phyloP scores from a whole-genome alignment of 1,140 invertebrate genomes.

The Polypedilum pembai region DNA sequence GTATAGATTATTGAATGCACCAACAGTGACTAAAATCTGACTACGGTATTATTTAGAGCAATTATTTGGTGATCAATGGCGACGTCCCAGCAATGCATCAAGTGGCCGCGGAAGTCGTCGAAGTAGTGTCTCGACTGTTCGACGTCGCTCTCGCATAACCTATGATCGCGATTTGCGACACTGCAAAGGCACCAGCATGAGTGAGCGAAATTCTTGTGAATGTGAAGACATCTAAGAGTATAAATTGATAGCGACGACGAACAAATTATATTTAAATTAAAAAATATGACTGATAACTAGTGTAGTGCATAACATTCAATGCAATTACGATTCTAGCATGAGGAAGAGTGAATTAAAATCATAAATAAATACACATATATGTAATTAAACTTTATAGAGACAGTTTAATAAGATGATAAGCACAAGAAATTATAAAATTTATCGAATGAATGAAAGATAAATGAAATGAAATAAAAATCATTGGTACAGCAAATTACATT shows the following conservation, averaged over 20 bases:
- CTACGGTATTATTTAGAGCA: slow-evolving; percentile 32
- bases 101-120: slow-evolving; percentile 30
- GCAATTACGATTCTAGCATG: too few species aligned
- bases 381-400: too few species aligned
- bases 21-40: slow-evolving; percentile 31
- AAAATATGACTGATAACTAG: too few species aligned
- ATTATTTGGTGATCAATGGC: slow-evolving; percentile 31
- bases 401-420: too few species aligned
- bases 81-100: slow-evolving; percentile 30
- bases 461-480: too few species aligned
- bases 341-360: too few species aligned
- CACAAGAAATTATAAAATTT: too few species aligned
- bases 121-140: slow-evolving; percentile 11
- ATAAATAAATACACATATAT: too few species aligned
- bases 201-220: slow-evolving; percentile 20
- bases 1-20: slow-evolving; percentile 29
- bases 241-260: not conserved
- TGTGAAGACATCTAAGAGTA: slow-evolving; percentile 30
- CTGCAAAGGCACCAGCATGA: slow-evolving; percentile 22
- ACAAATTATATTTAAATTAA: not conserved
- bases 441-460: too few species aligned
- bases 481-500: too few species aligned
- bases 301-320: too few species aligned
- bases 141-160: not conserved
- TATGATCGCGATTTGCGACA: slow-evolving; percentile 15